Evolutionary conservation across 1,140 invertebrate genomes (phyloP), one percentile per base, ranked within the genome.

Genomic region (Philopotamus ludificatus): DNA sequence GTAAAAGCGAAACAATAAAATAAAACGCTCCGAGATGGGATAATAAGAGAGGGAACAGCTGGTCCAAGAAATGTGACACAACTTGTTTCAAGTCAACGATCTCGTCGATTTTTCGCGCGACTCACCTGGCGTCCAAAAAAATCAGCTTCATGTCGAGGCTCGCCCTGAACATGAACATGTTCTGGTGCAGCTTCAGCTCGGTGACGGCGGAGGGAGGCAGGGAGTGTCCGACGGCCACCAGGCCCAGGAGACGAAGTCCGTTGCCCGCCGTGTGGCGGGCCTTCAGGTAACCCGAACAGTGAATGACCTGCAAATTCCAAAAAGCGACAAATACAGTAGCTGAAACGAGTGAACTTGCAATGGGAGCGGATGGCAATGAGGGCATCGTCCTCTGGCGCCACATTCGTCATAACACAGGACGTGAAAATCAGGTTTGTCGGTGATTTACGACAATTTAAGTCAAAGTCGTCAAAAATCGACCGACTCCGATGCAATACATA

Each of bases 121-220:
- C 78, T 83, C 80, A 95, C 93, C 89, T 92, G 8, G 92, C 91
- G 76, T 99, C 95, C 20, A 98, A 82, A 77, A 98, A 99, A 71
- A 97, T 97, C 7, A 98, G 85, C 74, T 94, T 93, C 72, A 98
- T 83, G 74, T 98, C 95, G 50, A 98, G 81, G 70, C 90, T 93
- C 0, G 96, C 95, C 23, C 91, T 76, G 75, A 94, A 94, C 94
- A 97, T 97, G 80, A 98, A 98, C 95, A 98, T 98, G 76, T 97
- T 98, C 66, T 87, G 89, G 79, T 97, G 91, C 73, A 98, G 86
- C 82, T 97, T 97, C 63, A 99, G 92, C 80, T 99, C 96, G 0
- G 97, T 99, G 72, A 97, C 93, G 68, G 95, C 92, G 67, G 89
- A 93, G 0, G 94, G 92, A 16, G 95, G 95, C 25, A 98, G 78